Evolutionary conservation across 1,140 invertebrate species (phyloP).

Genomic region (Brachionus rubens): DNA sequence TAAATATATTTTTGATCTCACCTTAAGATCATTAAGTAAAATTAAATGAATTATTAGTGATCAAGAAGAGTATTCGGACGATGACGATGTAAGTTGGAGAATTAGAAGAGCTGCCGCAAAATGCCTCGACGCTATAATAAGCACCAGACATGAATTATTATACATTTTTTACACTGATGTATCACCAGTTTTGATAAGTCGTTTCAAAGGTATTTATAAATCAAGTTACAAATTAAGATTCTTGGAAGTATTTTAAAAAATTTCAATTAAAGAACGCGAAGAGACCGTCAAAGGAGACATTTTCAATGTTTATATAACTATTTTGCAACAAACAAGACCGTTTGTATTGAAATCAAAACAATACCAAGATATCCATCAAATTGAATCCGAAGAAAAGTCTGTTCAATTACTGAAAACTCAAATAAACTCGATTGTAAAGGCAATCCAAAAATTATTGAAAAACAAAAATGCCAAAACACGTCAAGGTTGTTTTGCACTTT

Average conservation of each 20-base stretch:
- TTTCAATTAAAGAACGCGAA: conserved; percentile 73
- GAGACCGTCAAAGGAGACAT: conserved; percentile 98
- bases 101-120: conserved; percentile 88
- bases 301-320: conserved; percentile 87
- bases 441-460: conserved; percentile 82
- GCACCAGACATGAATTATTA: conserved; percentile 82
- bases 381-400: conserved; percentile 2
- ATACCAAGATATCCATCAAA: neutral
- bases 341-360: neutral
- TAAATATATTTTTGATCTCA: neutral
- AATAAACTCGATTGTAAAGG: conserved; percentile 75
- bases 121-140: conserved; percentile 89
- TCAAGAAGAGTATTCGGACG: conserved; percentile 92
- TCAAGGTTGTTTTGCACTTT: conserved; percentile 81
- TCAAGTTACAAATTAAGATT: too few species aligned
- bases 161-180: conserved; percentile 76
- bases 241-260: conserved; percentile 40
- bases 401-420: conserved; percentile 59
- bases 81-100: conserved; percentile 99
- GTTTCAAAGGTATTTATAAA: conserved; percentile 76
- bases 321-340: conserved; percentile 81
- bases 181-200: conserved; percentile 79
- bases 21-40: conserved; percentile 23
- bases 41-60: conserved; percentile 64
- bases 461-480: conserved; percentile 89